These are phyloP conservation scores for Whitmania pigra DNA, from an alignment of 1,140 invertebrate species.

Conservation along the genomic window DNA sequence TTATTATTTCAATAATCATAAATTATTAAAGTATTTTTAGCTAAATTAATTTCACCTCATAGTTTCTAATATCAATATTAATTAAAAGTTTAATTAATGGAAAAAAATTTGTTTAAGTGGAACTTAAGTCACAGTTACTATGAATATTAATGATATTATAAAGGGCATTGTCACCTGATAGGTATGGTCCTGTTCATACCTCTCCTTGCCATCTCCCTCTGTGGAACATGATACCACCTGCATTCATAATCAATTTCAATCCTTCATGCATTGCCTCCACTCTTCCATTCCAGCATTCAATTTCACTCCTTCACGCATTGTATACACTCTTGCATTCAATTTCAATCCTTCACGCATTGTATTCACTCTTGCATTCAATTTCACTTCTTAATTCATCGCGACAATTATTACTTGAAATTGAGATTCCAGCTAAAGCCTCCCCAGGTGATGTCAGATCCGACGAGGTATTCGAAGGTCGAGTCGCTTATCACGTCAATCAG, in stretches of 20 bases:
- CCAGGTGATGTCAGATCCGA: conserved; percentile 58
- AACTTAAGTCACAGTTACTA: background rate
- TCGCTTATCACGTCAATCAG: conserved; percentile 95
- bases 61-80: no score
- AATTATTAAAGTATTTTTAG: no score
- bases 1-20: no score
- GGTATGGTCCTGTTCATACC: conserved; percentile 77
- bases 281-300: no score
- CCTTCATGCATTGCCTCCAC: no score
- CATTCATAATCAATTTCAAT: background rate
- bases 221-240: conserved; percentile 77
- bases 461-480: conserved; percentile 50
- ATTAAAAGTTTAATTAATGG: background rate
- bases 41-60: no score
- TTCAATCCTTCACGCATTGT: no score
- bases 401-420: conserved; percentile 54
- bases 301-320: no score
- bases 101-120: background rate
- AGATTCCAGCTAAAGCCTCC: conserved; percentile 94
- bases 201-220: conserved; percentile 79
- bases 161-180: conserved; percentile 46
- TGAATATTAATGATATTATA: background rate
- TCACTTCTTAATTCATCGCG: no score
- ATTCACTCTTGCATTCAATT: no score
- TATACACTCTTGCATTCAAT: no score